Conservation (phyloP, 2,888 invertebrate genomes). For the Flabesymbios commensalis region DNA sequence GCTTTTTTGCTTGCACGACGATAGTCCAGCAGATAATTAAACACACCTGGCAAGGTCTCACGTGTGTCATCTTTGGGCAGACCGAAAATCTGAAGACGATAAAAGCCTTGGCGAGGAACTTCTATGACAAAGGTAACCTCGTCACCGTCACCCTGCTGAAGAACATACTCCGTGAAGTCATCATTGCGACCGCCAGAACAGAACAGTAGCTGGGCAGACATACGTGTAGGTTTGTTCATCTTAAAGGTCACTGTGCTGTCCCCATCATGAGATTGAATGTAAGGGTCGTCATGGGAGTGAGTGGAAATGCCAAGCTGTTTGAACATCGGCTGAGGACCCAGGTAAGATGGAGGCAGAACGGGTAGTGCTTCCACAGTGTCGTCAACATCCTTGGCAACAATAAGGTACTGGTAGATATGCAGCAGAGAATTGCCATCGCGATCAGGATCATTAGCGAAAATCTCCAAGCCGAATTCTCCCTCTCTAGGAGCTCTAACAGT, state of each 20-base stretch:
- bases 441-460: conserved; percentile 59
- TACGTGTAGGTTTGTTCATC: conserved; percentile 49
- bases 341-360: conserved; percentile 57
- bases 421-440: conserved; percentile 57
- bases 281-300: conserved; percentile 54
- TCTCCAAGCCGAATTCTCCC: conserved; percentile 59
- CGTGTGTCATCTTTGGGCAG: conserved; percentile 52
- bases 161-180: conserved; percentile 54
- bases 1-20: conserved; percentile 36
- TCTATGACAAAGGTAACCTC: conserved; percentile 48
- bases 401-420: conserved; percentile 58
- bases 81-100: conserved; percentile 60
- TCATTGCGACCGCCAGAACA: conserved; percentile 40
- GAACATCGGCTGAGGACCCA: conserved; percentile 59
- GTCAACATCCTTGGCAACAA: conserved; percentile 52
- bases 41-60: conserved; percentile 60
- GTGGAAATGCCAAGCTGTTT: conserved; percentile 53
- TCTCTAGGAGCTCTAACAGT: conserved; percentile 54
- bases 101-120: conserved; percentile 54
- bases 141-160: conserved; percentile 50
- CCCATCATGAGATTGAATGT: conserved; percentile 54
- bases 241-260: conserved; percentile 40
- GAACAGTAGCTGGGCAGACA: conserved; percentile 58
- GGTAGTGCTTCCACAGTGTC: conserved; percentile 52
- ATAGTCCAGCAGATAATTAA: conserved; percentile 60